A percentile compares a stretch with the other conserved stretches of the same genome.
Conservation (phyloP, 2,113 vertebrate genomes). For the Catharus bicknelli region DNA sequence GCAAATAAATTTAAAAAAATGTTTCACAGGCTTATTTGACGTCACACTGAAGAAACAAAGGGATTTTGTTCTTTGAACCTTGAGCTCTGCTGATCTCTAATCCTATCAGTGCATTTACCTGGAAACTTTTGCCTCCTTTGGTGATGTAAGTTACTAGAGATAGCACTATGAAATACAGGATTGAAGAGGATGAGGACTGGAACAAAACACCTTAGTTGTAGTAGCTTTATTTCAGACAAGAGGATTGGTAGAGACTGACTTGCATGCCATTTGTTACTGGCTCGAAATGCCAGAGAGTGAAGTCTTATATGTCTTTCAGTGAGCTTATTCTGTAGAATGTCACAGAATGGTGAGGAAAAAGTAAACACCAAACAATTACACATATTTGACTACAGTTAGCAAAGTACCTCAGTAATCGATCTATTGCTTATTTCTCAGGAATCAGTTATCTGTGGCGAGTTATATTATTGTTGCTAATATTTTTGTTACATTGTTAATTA, state of each 20-base stretch:
- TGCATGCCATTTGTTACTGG: background rate
- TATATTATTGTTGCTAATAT: background rate
- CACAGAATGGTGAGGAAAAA: background rate
- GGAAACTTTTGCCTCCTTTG: background rate
- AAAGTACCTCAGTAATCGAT: background rate
- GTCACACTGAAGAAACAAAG: background rate
- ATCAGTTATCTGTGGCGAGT: background rate
- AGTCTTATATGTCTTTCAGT: accelerated
- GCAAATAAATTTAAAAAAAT: background rate
- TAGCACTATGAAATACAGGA: background rate
- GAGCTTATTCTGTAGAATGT: background rate
- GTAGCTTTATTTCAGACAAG: background rate
- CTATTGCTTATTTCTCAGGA: background rate
- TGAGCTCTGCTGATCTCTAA: background rate
- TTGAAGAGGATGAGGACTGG: background rate
- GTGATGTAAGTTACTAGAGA: background rate
- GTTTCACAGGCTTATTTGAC: background rate
- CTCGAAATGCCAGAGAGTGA: accelerated
- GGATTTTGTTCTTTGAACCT: background rate
- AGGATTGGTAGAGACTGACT: background rate
- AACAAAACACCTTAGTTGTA: background rate
- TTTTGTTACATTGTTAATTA: background rate
- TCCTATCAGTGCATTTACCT: background rate
- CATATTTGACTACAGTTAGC: background rate
- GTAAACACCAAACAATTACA: background rate